Conservation (phyloP, 2,888 invertebrate genomes). For the Thymelicus sylvestris region DNA sequence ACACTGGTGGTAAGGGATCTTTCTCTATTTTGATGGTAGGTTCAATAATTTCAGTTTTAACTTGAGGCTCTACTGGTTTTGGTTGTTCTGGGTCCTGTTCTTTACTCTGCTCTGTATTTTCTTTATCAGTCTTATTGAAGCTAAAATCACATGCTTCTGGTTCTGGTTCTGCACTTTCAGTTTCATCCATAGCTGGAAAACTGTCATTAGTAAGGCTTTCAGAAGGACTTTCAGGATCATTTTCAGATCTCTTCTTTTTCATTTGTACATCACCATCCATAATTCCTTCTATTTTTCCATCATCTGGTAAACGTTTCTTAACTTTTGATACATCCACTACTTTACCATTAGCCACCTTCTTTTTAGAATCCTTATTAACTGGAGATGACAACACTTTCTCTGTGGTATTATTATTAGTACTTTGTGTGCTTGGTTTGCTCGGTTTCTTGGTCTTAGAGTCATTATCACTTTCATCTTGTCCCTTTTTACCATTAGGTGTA, state of each 20-base stretch:
- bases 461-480: conserved; percentile 79
- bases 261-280: conserved; percentile 85
- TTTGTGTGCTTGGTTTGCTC: conserved; percentile 67
- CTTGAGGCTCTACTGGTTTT: conserved; percentile 62
- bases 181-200: conserved; percentile 91
- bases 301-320: conserved; percentile 84
- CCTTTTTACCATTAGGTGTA: conserved; percentile 78
- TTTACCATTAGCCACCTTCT: conserved; percentile 75
- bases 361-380: conserved; percentile 72
- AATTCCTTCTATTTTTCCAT: conserved; percentile 84
- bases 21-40: conserved; percentile 70
- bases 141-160: conserved; percentile 79
- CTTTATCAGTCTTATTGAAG: conserved; percentile 77
- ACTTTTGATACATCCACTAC: conserved; percentile 83
- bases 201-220: conserved; percentile 94
- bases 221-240: conserved; percentile 90
- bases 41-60: conserved; percentile 67
- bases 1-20: conserved; percentile 64
- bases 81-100: conserved; percentile 63
- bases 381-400: conserved; percentile 75
- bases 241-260: conserved; percentile 80
- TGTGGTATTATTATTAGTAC: conserved; percentile 71
- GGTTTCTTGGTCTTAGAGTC: conserved; percentile 73
- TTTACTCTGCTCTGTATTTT: conserved; percentile 69
- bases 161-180: conserved; percentile 82